Evolutionary conservation across 2,797 vertebrate species (phyloP).

Genomic region (Crypturellus tataupa): DNA sequence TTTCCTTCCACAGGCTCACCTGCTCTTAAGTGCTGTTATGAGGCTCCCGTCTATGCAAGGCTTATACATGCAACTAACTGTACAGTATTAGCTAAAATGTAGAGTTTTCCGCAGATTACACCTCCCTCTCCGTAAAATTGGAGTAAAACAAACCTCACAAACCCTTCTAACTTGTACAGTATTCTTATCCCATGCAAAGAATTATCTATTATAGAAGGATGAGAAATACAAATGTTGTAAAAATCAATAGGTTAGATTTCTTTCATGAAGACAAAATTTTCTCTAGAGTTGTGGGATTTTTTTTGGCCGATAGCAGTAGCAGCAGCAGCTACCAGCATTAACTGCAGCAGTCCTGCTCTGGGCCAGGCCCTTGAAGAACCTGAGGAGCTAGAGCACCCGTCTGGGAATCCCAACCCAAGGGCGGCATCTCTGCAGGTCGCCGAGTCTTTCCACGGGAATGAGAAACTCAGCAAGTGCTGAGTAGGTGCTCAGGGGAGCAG

Average conservation of each 20-base stretch:
- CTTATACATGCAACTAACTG: not conserved
- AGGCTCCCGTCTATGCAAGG: conserved; percentile 13
- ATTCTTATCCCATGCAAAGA: not conserved
- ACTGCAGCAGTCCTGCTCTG: not conserved
- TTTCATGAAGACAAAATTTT: not conserved
- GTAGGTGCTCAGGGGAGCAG: accelerated
- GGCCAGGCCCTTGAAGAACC: not conserved
- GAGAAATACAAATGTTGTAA: not conserved
- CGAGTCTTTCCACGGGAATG: not conserved
- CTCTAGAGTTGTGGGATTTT: too few species aligned
- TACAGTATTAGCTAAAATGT: not conserved
- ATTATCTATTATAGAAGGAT: not conserved
- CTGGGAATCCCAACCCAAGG: not conserved
- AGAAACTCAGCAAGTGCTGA: not conserved
- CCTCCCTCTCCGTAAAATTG: not conserved
- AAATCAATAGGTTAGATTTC: not conserved
- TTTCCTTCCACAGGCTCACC: not conserved
- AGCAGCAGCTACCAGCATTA: not conserved
- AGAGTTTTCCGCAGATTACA: accelerated
- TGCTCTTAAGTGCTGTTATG: not conserved
- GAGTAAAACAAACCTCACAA: not conserved
- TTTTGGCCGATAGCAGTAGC: not conserved
- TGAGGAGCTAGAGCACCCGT: not conserved
- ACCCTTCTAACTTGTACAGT: not conserved
- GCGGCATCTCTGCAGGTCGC: not conserved